Evolutionary conservation across 2,113 vertebrate species (phyloP), one percentile per base, ranked within the genome.

Genomic region (Patagioenas fasciata): DNA sequence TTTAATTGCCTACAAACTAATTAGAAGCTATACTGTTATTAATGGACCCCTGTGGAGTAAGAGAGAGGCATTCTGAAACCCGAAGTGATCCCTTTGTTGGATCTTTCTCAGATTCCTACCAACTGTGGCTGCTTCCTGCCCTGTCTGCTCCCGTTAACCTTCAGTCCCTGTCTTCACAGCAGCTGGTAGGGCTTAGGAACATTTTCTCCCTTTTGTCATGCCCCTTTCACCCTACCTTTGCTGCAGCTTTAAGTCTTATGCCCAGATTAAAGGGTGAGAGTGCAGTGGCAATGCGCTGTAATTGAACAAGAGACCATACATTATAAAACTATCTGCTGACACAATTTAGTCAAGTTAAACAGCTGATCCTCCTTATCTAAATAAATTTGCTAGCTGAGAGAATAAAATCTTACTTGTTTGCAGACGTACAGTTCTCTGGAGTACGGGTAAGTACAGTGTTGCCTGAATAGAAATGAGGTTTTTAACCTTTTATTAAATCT

Each of bases 71-170:
- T 93, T 95, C 40, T 89, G 65, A 93, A 93, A 69, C 34, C 44
- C 78, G 57, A 80, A 95, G 53, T 36, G 72, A 67, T 86, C 42
- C 84, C 72, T 87, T 95, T 42, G 57, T 71, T 75, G 48, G 53
- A 79, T 85, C 53, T 78, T 36, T 78, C 77, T 92, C 84, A 85
- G 65, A 93, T 89, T 91, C 93, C 70, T 95, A 70, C 61, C 73
- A 81, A 87, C 44, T 81, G 84, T 20, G 86, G 61, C 73, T 81
- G 73, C 78, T 95, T 95, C 93, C 91, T 96, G 80, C 57, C 57
- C 84, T 89, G 80, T 93, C 93, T 91, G 53, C 26, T 97, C 32
- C 86, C 67, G 89, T 92, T 93, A 95, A 81, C 80, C 53, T 84
- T 42, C 83, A 93, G 53, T 24, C 50, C n/a, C 69, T 89, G 89